These are phyloP conservation scores for Siderastrea radians DNA, from an alignment of 92 coral and sea anemone genomes.

Conservation along the genomic window DNA sequence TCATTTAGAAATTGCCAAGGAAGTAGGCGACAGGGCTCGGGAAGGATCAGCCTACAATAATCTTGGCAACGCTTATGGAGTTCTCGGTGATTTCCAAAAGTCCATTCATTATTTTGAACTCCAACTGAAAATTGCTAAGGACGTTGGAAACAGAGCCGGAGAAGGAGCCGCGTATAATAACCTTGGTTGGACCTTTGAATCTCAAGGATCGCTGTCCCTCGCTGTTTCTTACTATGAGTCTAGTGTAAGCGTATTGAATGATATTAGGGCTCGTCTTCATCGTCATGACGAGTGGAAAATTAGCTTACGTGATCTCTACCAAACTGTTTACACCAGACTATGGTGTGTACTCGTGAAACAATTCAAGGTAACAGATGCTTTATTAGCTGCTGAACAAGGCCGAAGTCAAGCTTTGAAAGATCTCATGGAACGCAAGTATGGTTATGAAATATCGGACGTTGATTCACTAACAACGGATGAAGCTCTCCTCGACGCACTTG, in stretches of 20 bases:
- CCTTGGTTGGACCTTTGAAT: conserved; percentile 8
- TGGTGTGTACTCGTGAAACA: neutral
- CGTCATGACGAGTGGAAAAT: conserved; percentile 15
- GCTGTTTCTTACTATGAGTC: neutral
- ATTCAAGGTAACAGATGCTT: neutral
- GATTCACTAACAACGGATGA: neutral
- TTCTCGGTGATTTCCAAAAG: neutral
- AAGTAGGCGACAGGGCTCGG: neutral
- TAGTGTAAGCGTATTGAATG: neutral
- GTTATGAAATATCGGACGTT: neutral
- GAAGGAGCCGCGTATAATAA: conserved; percentile 4
- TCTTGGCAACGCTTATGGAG: conserved; percentile 6
- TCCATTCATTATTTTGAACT: neutral
- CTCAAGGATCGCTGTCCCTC: neutral
- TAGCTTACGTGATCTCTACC: neutral
- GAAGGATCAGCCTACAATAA: neutral
- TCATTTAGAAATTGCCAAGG: neutral
- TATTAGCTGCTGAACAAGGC: conserved; percentile 22
- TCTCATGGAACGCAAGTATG: conserved; percentile 6
- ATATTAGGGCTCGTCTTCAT: neutral
- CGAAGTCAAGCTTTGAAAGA: conserved; percentile 21
- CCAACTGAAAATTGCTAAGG: neutral
- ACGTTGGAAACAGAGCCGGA: neutral
- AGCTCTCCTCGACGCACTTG: neutral
- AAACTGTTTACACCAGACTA: neutral